phyloP scores from a whole-genome alignment of 2,888 invertebrate species.

The Pseudococcus longispinus region DNA sequence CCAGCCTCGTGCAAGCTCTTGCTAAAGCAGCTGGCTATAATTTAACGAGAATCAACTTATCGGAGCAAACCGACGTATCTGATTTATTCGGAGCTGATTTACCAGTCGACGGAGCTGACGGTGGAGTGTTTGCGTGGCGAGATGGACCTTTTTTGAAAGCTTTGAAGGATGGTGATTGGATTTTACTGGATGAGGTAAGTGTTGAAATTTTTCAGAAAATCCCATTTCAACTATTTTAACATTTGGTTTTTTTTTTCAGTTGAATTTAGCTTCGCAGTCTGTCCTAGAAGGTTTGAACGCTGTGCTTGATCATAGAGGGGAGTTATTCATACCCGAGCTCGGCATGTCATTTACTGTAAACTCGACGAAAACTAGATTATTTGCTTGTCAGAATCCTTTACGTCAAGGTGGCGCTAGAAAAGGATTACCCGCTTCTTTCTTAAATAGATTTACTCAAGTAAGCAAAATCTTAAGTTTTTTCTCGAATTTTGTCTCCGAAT shows the following conservation, averaged over 20 bases:
- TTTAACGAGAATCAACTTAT: conserved; percentile 92
- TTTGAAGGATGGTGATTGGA: conserved; percentile 92
- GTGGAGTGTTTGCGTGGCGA: conserved; percentile 92
- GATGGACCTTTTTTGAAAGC: conserved; percentile 96
- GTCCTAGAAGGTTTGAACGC: conserved; percentile 98
- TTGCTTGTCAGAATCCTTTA: conserved; percentile 97
- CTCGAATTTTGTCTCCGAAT: neutral
- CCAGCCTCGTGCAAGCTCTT: conserved; percentile 88
- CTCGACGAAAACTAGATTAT: conserved; percentile 79
- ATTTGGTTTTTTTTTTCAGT: conserved; percentile 62
- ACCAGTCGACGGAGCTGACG: conserved; percentile 84
- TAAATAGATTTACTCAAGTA: conserved; percentile 96
- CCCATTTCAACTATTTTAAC: neutral
- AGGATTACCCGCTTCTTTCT: conserved; percentile 94
- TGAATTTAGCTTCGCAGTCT: conserved; percentile 97
- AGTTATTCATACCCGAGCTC: conserved; percentile 94
- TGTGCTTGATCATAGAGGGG: conserved; percentile 95
- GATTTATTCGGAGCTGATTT: conserved; percentile 98
- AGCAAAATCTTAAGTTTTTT: conserved; percentile 22
- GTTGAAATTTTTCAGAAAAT: neutral
- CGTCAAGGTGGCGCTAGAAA: conserved; percentile 95
- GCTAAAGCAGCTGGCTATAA: conserved; percentile 83
- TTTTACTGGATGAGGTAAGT: conserved; percentile 86
- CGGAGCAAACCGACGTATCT: conserved; percentile 97
- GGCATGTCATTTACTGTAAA: conserved; percentile 82